Conservation (phyloP, 2,888 invertebrate species). For the Mallateleia sp. region DNA sequence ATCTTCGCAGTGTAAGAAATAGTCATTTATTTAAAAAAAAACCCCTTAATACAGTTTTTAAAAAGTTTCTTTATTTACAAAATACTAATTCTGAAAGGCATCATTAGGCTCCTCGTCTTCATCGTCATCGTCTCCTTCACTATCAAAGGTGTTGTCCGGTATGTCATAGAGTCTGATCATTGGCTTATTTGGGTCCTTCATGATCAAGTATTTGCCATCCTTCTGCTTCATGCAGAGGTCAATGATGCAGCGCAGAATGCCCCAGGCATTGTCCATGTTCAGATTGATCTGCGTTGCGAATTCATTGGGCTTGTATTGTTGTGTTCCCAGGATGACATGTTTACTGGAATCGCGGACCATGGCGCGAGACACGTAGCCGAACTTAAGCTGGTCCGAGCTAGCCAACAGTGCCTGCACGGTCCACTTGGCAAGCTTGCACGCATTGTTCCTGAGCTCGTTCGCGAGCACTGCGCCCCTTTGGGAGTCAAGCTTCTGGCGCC, state of each 20-base stretch:
- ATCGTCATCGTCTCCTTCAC: constrained; percentile 97
- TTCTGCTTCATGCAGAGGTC: constrained; percentile 99
- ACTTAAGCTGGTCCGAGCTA: constrained; percentile 99
- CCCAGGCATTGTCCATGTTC: constrained; percentile 99
- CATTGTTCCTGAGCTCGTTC: constrained; percentile 99
- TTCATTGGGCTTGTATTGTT: constrained; percentile 99
- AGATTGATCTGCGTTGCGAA: constrained; percentile 99
- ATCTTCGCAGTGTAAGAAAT: no score
- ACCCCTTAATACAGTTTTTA: no score
- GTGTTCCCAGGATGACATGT: constrained; percentile 98
- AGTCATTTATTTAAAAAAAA: no score
- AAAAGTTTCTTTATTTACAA: no score
- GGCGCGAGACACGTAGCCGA: constrained; percentile 99
- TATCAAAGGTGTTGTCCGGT: constrained; percentile 99
- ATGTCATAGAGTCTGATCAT: constrained; percentile 99
- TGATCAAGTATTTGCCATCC: constrained; percentile 98
- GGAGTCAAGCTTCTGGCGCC: constrained; percentile 99
- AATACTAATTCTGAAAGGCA: constrained; percentile 88
- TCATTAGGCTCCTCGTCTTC: constrained; percentile 92
- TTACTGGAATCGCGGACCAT: constrained; percentile 98
- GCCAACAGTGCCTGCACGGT: constrained; percentile 98
- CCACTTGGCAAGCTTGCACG: constrained; percentile 99
- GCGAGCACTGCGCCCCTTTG: constrained; percentile 99
- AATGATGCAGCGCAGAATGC: constrained; percentile 98
- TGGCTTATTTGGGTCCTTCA: constrained; percentile 99